Percentiles rank a stretch among this genome's conserved stretches.
Conservation (phyloP, 2,113 vertebrate species). For the Oncorhynchus gorbuscha region DNA sequence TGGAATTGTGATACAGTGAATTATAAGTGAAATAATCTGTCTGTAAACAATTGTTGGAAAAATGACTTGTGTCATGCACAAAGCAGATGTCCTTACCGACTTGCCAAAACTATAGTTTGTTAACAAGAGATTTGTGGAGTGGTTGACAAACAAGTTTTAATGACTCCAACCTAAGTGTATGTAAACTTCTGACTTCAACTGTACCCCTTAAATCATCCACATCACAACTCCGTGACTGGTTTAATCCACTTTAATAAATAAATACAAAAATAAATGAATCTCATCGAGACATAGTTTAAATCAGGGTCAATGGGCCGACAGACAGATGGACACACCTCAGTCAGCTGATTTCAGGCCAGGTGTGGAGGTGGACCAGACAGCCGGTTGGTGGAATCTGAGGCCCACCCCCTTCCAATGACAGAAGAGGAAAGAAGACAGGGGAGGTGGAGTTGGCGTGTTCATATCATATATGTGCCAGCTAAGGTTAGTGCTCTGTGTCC, state of each 20-base stretch:
- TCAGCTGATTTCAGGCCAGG: neutral
- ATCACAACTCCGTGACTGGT: constrained; percentile 14
- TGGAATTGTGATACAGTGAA: no score
- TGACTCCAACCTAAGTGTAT: no score
- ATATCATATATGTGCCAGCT: neutral
- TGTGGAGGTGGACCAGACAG: neutral
- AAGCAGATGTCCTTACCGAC: no score
- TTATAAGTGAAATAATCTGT: no score
- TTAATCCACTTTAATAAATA: constrained; percentile 76
- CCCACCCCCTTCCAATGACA: neutral
- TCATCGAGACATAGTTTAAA: constrained; percentile 54
- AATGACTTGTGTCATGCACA: no score
- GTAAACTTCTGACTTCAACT: no score
- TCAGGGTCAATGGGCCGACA: constrained; percentile 59
- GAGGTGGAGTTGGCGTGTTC: neutral
- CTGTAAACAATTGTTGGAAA: no score
- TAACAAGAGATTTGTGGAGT: no score
- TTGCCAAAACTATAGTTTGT: no score
- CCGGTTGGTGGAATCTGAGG: neutral
- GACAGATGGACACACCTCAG: constrained; percentile 32
- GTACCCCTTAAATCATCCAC: constrained; percentile 30
- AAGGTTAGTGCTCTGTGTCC: neutral
- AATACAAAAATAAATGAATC: constrained; percentile 77
- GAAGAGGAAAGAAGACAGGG: neutral
- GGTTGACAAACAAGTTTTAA: no score